Evolutionary conservation across 2,888 invertebrate genomes (phyloP), one percentile per base, ranked within the genome.

Genomic region (Petrolisthes cinctipes): DNA sequence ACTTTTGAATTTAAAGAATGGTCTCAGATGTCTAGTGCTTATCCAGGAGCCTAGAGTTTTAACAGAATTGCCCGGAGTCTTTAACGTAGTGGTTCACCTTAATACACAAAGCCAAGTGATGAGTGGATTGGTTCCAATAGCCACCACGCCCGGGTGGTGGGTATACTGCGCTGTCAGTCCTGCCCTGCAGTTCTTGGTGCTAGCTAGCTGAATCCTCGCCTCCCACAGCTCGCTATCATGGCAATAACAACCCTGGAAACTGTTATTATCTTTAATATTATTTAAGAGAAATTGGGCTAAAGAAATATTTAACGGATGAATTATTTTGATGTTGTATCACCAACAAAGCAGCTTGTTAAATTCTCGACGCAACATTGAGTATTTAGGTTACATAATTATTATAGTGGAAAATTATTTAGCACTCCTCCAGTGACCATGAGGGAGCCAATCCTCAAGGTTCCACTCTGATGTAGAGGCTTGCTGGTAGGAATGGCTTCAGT

Each of bases 151-250:
- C 81, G 68, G 81, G 57, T 61, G 66, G 76, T 51, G 51, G 20
- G 51, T 61, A 81, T 23, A 61, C 57, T 82, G 17, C 66, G 37
- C 66, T 61, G 37, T 51, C 23, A 51, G 84, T 53, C 57, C 76
- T 14, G 66, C 66, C 85, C 71, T 78, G 71, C 85, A 80, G 81
- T 86, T 86, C 85, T 86, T 86, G 85, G 85, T 86, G 85, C 85
- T 86, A 86, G 71, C 71, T 71, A 14, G 85, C 85, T 81, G 81
- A 81, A 57, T 81, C 51, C 23, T 68, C 71, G 68, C 85, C 79
- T 79, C 57, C 56, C 37, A 56, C 53, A 81, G 71, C 85, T 75
- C 71, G 54, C 83, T 71, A 71, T 54, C 56, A 56, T 79, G 79
- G 79, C 79, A 79, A 79, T 79, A 79, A 79, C 79, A 56, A 79